Base-by-base conservation (phyloP, 2,888 invertebrate species). In the Cheilosia urbana region DNA sequence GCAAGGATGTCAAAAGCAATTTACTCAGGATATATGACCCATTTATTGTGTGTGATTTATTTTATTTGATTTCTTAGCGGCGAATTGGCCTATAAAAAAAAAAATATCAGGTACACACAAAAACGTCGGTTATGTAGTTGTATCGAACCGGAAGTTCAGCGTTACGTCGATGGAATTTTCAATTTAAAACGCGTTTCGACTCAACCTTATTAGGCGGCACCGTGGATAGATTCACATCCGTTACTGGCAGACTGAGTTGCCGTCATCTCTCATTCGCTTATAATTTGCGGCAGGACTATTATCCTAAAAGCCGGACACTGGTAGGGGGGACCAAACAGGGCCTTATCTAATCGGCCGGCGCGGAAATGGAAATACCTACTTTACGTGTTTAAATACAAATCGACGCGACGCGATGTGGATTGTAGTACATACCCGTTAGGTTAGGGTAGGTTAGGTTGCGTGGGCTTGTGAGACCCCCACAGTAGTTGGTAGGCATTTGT, bases 31-130 rank as follows among this genome's bases (percentile, higher is more conserved):
- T 81, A 63, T 72, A 76, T 62, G 68, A 66, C 42, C 68, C 53
- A 85, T 81, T 81, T 81, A 85, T 85, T 81, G 81, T 62, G 62
- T 71, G 76, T 72, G 81, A 85, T 85, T 85, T 85, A 85, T 81
- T 81, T 85, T 81, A 85, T 85, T 81, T 68, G 85, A 77, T 76
- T 85, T 53, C 55, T 76, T 66, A 21, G 4, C 21, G 21, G 30
- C 9, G 24, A 79, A 71, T 79, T 79, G 27, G 27, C 63, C 37
- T 53, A 53, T 19, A 55, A 42, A 49, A 49, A n/a, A 21, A 51
- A 30, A 24, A 34, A 4, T 15, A 15, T 57, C 57, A 49, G 62
- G 55, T 63, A 5, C 40, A 51, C 15, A 11, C 9, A 68, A 19
- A 63, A 63, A 27, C 27, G 6, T 27, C 27, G 27, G 27, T 27